Evolutionary conservation across 2,797 vertebrate species (phyloP), one percentile per base, ranked within the genome.

Genomic region (Alosa sapidissima): DNA sequence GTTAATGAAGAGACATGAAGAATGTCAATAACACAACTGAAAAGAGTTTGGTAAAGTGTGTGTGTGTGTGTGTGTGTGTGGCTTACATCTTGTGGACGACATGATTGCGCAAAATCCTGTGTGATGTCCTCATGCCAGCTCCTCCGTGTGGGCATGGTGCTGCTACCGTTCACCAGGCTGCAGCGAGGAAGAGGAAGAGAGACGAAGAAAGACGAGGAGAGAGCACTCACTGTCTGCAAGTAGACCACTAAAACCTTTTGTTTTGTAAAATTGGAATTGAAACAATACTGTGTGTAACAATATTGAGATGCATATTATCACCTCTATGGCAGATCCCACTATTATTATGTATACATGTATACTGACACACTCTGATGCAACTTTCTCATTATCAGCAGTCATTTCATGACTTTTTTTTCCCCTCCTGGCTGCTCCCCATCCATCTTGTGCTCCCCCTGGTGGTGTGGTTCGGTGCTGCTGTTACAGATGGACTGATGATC

Each of bases 121-220:
- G 97, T 98, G 90, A 98, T 98, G 93, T 98, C 97, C 90, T 98
- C 97, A 84, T 98, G 98, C 98, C 98, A 99, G 82, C 91, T 95
- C 93, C 99, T 99, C 92, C 97, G 96, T 86, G 97, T 94, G 89
- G 98, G 97, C 96, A 99, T 95, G 62, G 97, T 95, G 89, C 97
- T 97, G 81, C 98, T 91, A 88, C 94, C 96, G 86, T 96, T 89
- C 89, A 99, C 93, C 94, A 99, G 92, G 86, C 95, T 96, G 87
- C 7, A 33, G 81, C 8, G 68, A 45, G 1, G 65, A 41, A 13
- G 33, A 72, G 14, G 28, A 28, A 28, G 28, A 28, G 28, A 28
- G 28, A 28, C 1, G 28, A 28, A 28, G 28, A 28, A 28, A 28
- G 28, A 28, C 28, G 28, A 28, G 28, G 28, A 28, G 28, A 28